phyloP scores from a whole-genome alignment of 2,888 invertebrate species.

The Lydus trimaculatus region DNA sequence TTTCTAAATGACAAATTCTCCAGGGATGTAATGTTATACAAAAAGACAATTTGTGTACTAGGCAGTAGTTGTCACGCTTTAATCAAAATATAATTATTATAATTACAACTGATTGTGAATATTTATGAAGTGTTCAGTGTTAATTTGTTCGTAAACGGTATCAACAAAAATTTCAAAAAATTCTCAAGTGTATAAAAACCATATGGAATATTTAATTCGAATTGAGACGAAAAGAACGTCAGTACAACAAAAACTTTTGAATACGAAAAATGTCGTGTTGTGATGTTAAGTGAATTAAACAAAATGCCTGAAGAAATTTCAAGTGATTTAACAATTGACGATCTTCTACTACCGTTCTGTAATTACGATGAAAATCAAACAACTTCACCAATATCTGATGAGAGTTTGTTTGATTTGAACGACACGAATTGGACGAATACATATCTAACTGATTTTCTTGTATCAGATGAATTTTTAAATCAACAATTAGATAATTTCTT shows the following conservation, averaged over 20 bases:
- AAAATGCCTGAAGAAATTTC: background rate
- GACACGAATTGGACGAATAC: background rate
- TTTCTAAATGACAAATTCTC: conserved; percentile 38
- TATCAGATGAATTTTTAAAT: conserved; percentile 26
- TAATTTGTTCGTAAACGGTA: conserved; percentile 20
- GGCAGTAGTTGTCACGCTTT: conserved; percentile 57
- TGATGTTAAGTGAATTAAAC: background rate
- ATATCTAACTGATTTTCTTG: conserved; percentile 13
- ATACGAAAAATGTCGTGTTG: conserved; percentile 6
- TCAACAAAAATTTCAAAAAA: conserved; percentile 49
- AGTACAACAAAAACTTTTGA: conserved; percentile 16
- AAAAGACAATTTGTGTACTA: conserved; percentile 56
- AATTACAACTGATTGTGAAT: conserved; percentile 35
- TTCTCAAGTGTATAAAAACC: conserved; percentile 52
- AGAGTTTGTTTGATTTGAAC: background rate
- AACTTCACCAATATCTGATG: background rate
- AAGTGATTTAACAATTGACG: conserved; percentile 9
- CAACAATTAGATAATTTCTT: conserved; percentile 25
- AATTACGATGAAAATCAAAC: conserved; percentile 2
- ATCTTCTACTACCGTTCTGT: background rate
- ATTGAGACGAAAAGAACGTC: conserved; percentile 25
- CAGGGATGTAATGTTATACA: conserved; percentile 54
- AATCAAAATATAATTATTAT: conserved; percentile 7
- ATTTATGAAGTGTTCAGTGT: conserved; percentile 12
- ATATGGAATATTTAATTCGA: conserved; percentile 40